Evolutionary conservation across 92 coral and sea anemone genomes (phyloP), one percentile per base, ranked within the genome.

Genomic region (Epizoanthus fatuus): DNA sequence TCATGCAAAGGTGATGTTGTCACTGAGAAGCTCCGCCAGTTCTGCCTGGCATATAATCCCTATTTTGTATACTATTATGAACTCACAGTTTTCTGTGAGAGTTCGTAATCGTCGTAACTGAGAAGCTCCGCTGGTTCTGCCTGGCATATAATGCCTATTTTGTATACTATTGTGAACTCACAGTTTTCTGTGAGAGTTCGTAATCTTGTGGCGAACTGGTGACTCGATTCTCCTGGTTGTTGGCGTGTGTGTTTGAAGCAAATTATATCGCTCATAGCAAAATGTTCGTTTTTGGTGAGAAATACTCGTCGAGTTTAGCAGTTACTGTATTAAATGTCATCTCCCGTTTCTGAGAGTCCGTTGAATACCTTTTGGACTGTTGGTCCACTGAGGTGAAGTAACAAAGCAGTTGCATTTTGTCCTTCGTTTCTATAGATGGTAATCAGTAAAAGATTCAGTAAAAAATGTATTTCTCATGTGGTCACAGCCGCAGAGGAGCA

Each of bases 281-380:
- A 42, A 45, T 45, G 62, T 75, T 62, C 39, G 74, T 63, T 51
- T 85, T 74, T n/a, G 83, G 88, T 7, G 88, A 52, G 37, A 85
- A 73, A 85, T 85, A 64, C 19, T 57, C 72, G 63, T 63, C 69
- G 8, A 84, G 82, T 39, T 84, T 84, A 12, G 16, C 60, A 3
- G 72, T 74, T 22, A 81, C 88, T 3, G 82, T 59, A 1, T 84
- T 58, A 70, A 72, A 84, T n/a, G 25, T 84, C 82, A 22, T 74
- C 88, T 2, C 82, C 82, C 15, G 88, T 84, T 15, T 84, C 74
- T 0, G 82, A 1, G 22, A 84, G 65, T 7, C 81, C 81, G 19
- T 84, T 84, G n/a, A 84, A 84, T 2, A 84, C 82, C 32, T 84
- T 84, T 63, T 84, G 73, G 32, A 84, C 75, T 10, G 88, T 71